Evolutionary conservation across 2,113 vertebrate species (phyloP), one percentile per base, ranked within the genome.

Genomic region (Heliornis fulica): DNA sequence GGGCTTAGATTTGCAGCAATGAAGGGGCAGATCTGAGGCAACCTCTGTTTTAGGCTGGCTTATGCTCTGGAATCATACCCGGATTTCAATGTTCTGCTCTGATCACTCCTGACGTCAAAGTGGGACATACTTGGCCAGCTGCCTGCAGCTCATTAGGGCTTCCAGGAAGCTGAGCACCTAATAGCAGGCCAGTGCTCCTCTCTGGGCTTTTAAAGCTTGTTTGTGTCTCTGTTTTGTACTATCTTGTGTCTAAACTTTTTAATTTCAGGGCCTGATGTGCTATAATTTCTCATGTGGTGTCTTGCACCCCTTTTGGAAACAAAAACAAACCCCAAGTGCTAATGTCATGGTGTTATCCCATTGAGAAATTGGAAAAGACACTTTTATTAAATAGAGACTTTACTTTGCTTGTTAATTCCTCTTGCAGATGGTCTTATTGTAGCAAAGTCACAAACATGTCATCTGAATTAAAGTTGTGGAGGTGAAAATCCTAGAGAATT

Each of bases 71-170:
- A 85, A 50, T 93, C 72, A 28, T 70, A 86, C 64, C 59, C 76
- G 61, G 92, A 92, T 95, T 92, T 90, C 59, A 60, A 53, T 2
- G 2, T 72, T 93, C 63, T 95, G 79, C 83, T 88, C 63, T 86
- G 85, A 65, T 86, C 66, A 6, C 46, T 77, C 80, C 76, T 97
- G 88, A 94, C 38, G 34, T 93, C 90, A 83, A 20, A 70, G 46
- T 65, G 56, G 32, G 38, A 51, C 76, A 77, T 70, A 34, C 54
- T 92, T 96, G 96, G 95, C 90, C 59, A 50, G 45, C 86, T 86
- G 95, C 92, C 92, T 83, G 93, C 64, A 86, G 72, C 90, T 95
- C 90, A 92, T 95, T 95, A 97, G 78, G 69, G 60, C 31, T 97
- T 94, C 79, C 84, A 92, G 87, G 93, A 95, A 95, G 83, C 4